Conservation (phyloP, 1,140 invertebrate genomes). For the Bombus sylvicola region DNA sequence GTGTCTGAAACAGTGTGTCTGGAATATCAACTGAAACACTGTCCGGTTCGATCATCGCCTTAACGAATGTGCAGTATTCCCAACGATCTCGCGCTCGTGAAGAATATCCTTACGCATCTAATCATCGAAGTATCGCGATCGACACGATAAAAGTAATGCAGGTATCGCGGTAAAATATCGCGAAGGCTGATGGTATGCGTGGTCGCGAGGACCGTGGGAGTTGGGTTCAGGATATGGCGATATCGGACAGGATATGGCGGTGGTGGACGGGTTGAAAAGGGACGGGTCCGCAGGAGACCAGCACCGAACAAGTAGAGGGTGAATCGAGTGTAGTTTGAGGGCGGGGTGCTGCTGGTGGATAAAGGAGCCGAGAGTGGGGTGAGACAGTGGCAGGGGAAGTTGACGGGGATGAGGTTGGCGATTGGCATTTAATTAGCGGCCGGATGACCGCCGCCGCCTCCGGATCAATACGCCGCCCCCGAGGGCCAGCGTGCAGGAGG, state of each 20-base stretch:
- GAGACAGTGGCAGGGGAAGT: slow-evolving; percentile 51
- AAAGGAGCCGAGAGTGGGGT: slow-evolving; percentile 55
- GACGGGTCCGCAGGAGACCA: slow-evolving; percentile 60
- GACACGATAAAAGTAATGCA: too few relatives aligned
- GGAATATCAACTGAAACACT: neutral
- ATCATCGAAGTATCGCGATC: too few relatives aligned
- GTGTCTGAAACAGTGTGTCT: neutral
- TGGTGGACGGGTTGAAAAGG: slow-evolving; percentile 62
- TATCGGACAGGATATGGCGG: slow-evolving; percentile 61
- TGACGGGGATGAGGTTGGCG: slow-evolving; percentile 75
- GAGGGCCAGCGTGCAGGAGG: slow-evolving; percentile 81
- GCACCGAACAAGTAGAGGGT: slow-evolving; percentile 64
- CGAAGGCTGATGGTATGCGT: slow-evolving; percentile 46
- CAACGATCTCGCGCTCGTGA: neutral
- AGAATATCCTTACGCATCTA: too few relatives aligned
- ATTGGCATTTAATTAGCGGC: slow-evolving; percentile 84
- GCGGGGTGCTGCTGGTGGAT: slow-evolving; percentile 41
- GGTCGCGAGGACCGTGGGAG: slow-evolving; percentile 52
- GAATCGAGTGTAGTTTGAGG: slow-evolving; percentile 70
- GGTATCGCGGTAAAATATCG: neutral
- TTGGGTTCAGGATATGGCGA: slow-evolving; percentile 56
- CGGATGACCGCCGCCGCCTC: slow-evolving; percentile 81
- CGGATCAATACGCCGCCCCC: slow-evolving; percentile 79
- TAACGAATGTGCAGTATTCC: neutral
- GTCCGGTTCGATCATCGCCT: too few relatives aligned